Evolutionary conservation across 2,113 vertebrate species (phyloP).

Genomic region (Prochilodus magdalenae): DNA sequence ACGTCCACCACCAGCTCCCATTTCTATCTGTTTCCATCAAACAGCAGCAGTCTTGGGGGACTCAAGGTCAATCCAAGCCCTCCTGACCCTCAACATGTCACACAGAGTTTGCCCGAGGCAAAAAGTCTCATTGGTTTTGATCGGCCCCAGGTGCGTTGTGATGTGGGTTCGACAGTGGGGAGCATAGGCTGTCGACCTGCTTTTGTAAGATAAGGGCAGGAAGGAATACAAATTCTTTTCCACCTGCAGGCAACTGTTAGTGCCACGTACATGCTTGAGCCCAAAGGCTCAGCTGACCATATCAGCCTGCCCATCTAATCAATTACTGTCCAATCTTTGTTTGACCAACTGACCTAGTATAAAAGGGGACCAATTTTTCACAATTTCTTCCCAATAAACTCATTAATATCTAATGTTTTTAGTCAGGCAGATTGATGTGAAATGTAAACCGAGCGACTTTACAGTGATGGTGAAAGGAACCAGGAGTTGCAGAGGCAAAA

Average conservation of each 20-base stretch:
- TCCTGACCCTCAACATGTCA: constrained; percentile 59
- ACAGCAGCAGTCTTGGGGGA: constrained; percentile 13
- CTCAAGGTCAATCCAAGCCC: constrained; percentile 57
- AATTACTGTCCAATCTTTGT: constrained; percentile 2
- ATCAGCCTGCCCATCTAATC: constrained; percentile 52
- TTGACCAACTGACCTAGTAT: no score
- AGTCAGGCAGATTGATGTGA: no score
- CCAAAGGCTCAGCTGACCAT: constrained; percentile 34
- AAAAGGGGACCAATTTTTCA: no score
- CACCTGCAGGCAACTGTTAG: constrained; percentile 44
- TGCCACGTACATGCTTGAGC: not conserved
- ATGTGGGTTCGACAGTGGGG: constrained; percentile 39
- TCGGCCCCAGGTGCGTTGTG: constrained; percentile 43
- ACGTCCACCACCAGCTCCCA: not conserved
- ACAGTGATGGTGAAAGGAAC: no score
- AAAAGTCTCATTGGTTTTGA: constrained; percentile 48
- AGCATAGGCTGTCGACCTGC: constrained; percentile 61
- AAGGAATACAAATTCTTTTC: constrained; percentile 46
- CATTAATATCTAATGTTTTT: no score
- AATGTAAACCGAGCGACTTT: no score
- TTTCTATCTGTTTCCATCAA: not conserved
- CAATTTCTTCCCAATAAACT: no score
- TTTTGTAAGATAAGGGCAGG: constrained; percentile 69
- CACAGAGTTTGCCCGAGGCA: constrained; percentile 63
- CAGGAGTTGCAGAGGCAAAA: no score